These are phyloP conservation scores for Zaprionus ghesquierei DNA, from an alignment of 1,140 invertebrate species.

Conservation along the genomic window DNA sequence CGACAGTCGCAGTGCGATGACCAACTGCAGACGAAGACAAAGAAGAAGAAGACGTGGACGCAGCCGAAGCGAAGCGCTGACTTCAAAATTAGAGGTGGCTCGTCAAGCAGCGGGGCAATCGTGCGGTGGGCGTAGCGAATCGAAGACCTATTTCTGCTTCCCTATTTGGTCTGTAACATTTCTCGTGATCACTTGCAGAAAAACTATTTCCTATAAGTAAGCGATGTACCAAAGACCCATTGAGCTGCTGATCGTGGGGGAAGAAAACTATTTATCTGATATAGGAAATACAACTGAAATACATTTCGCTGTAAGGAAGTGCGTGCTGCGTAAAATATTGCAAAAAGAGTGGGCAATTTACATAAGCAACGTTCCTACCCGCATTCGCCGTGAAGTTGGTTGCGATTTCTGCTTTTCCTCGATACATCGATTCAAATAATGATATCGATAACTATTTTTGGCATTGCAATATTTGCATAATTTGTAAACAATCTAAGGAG, in stretches of 20 bases:
- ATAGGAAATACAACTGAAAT: neutral
- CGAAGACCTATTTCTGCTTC: conserved; percentile 4
- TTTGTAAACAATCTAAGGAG: neutral
- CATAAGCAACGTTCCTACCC: neutral
- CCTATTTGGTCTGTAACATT: conserved; percentile 9
- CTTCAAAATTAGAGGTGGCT: neutral
- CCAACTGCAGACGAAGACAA: neutral
- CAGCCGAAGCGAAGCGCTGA: neutral
- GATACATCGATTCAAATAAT: neutral
- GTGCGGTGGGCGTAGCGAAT: neutral
- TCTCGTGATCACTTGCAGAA: neutral
- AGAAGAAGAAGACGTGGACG: neutral
- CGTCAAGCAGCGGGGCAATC: neutral
- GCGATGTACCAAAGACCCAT: conserved; percentile 16
- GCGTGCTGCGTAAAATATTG: neutral
- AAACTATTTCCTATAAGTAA: conserved; percentile 3
- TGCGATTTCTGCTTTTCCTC: neutral
- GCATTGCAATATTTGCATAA: neutral
- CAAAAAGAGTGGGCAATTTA: neutral
- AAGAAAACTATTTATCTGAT: neutral
- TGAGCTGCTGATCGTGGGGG: neutral
- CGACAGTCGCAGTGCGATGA: neutral
- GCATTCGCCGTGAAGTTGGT: neutral
- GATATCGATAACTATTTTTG: neutral
- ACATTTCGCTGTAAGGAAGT: neutral